These are phyloP conservation scores for Smithornis capensis DNA, from an alignment of 2,113 vertebrate genomes.

Conservation along the genomic window DNA sequence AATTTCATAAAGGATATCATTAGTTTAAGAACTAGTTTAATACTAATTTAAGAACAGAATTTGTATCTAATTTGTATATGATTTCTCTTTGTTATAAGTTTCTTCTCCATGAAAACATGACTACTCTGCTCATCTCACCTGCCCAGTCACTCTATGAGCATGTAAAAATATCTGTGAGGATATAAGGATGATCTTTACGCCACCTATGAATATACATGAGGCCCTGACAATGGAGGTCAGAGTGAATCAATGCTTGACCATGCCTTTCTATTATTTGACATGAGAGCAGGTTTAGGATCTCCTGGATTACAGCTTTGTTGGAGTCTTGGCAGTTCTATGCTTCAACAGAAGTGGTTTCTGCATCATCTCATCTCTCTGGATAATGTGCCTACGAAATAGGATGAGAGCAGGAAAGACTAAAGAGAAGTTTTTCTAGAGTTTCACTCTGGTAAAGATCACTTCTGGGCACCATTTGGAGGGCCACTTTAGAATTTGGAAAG, in stretches of 20 bases:
- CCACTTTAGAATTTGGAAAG: neutral
- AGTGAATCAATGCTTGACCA: neutral
- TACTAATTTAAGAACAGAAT: neutral
- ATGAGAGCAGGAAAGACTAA: neutral
- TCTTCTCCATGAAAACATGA: neutral
- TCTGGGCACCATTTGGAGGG: neutral
- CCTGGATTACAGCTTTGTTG: neutral
- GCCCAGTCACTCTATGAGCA: neutral
- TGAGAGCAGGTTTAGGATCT: neutral
- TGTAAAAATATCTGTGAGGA: neutral
- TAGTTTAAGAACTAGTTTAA: neutral
- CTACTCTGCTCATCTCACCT: neutral
- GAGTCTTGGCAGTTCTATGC: neutral
- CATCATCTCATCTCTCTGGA: neutral
- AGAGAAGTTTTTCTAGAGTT: neutral
- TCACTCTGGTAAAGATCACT: neutral
- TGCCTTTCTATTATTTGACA: neutral
- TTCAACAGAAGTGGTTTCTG: accelerated
- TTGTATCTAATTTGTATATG: neutral
- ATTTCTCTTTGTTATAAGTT: neutral
- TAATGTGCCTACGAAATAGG: neutral
- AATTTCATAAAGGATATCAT: neutral
- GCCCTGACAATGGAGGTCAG: neutral
- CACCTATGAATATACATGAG: neutral
- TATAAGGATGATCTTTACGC: neutral